A percentile compares a stretch with the other conserved stretches of the same genome.
These are phyloP conservation scores for Liposcelis brunnea DNA, from an alignment of 2,888 invertebrate species.

Conservation along the genomic window DNA sequence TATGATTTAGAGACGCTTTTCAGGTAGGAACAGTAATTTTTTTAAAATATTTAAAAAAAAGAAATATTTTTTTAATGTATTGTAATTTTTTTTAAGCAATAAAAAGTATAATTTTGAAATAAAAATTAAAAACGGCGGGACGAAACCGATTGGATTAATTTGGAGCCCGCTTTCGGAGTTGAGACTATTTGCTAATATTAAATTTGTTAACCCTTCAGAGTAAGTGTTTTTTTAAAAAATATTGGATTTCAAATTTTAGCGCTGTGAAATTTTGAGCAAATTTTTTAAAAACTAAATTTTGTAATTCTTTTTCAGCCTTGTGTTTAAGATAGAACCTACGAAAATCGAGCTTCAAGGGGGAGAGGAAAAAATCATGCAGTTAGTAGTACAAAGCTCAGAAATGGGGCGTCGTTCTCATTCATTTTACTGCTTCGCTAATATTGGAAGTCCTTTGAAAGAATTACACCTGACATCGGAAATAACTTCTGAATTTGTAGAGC, in stretches of 20 bases:
- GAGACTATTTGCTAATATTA: background rate
- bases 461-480: conserved; percentile 20
- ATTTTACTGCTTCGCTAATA: conserved; percentile 1
- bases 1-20: conserved; percentile 44
- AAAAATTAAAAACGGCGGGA: background rate
- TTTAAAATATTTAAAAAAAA: too few species aligned
- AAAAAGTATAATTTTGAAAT: background rate
- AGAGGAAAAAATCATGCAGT: too few species aligned
- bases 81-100: background rate
- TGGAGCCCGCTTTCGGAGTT: background rate
- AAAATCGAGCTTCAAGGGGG: background rate
- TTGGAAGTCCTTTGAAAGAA: background rate
- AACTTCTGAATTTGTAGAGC: conserved; percentile 38
- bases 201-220: conserved; percentile 1
- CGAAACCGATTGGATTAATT: background rate
- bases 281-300: too few species aligned
- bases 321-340: background rate
- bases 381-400: too few species aligned
- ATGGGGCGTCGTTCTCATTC: too few species aligned
- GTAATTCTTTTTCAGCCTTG: background rate
- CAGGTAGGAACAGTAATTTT: too few species aligned
- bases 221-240: conserved; percentile 2
- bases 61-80: too few species aligned
- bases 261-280: too few species aligned
- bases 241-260: too few species aligned